Base-by-base conservation (phyloP, 2,888 invertebrate species). In the Blera fallax region DNA sequence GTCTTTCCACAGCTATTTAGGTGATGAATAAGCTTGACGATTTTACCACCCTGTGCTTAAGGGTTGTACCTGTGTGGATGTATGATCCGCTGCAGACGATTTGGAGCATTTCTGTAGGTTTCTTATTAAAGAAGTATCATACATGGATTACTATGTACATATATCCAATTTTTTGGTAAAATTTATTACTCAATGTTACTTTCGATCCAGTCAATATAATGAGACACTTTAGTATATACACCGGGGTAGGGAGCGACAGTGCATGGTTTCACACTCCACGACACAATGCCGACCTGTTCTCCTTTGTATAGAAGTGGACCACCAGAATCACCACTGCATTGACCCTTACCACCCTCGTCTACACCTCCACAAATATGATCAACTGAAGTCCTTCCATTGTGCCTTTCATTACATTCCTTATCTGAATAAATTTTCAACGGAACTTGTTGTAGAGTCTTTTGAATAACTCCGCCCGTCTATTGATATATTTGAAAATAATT, bases 181-280 rank as follows among this genome's bases (percentile, higher is more conserved):
- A 37, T 37, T 45, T 54, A 52, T 54, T 56, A 69, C 7, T 58
- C 2, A 4, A 18, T 29, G 7, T 60, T 69, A 37, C 29, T 16
- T 3, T 21, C 5, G 24, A 92, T 91, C 92, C 91, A 91, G 50
- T 90, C 88, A 18, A 91, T 85, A 87, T 91, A 90, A 8, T 89
- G 90, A 0, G 93, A 89, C 1, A 93, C 92, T 87, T 91, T 91
- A 0, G 93, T 91, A 60, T 91, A 93, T 1, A 93, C 92, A 2
- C 93, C 93, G 0, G 93, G 93, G 87, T 90, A 92, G 7, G 91
- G 92, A 1, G 90, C 89, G 3, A 89, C 82, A 0, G 92, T 90
- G 60, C 93, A 93, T 1, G 93, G 93, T 87, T 93, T 93, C 0
- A 89, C 84, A 65, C 92, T 92, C 93, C 93, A 93, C 0, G 93